phyloP scores from a whole-genome alignment of 2,113 vertebrate genomes.

The Cygnus buccinator region DNA sequence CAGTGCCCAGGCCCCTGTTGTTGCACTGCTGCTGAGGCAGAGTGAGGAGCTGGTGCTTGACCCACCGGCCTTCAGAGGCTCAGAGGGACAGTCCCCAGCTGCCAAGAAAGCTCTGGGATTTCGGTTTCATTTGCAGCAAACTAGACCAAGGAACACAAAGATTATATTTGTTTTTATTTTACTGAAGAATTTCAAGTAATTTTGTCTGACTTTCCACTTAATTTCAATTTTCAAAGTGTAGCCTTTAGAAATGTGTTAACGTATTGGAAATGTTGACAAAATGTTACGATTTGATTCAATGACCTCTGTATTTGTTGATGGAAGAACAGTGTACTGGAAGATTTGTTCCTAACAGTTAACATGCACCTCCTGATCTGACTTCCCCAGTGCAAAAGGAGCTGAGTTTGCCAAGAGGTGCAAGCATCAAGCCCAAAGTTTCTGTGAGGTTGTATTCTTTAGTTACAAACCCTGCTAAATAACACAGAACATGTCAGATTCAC shows the following conservation, averaged over 20 bases:
- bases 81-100: not conserved
- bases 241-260: not conserved
- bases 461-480: not conserved
- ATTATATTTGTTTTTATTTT: not conserved
- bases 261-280: not conserved
- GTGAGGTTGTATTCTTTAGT: not conserved
- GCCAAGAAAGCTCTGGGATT: not conserved
- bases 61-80: not conserved
- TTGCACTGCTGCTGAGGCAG: not conserved
- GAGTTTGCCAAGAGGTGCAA: not conserved
- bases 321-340: not conserved
- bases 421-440: not conserved
- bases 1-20: not conserved
- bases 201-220: not conserved
- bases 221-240: not conserved
- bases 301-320: not conserved
- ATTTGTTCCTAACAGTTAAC: not conserved
- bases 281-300: not conserved
- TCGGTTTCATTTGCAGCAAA: not conserved
- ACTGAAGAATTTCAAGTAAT: not conserved
- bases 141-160: not conserved
- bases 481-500: not conserved
- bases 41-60: not conserved
- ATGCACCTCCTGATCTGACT: not conserved
- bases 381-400: not conserved